These are phyloP conservation scores for Epizoanthus scotinus DNA, from an alignment of 92 coral and sea anemone species.

Conservation along the genomic window DNA sequence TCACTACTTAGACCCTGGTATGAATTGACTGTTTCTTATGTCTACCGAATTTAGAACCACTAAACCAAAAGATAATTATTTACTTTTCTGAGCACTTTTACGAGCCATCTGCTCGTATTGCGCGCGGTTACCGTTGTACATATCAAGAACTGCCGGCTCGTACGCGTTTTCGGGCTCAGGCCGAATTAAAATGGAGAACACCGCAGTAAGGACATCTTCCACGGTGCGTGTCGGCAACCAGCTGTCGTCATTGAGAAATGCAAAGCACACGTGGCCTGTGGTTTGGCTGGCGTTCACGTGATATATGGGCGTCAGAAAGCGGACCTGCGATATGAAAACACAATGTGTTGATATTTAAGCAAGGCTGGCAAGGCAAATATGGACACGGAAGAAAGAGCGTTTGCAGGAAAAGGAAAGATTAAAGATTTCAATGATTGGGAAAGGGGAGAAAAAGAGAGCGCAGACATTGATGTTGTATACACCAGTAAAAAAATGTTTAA, in stretches of 20 bases:
- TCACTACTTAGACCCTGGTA: no score
- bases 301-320: conserved; percentile 72
- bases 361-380: no score
- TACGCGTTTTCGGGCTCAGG: conserved; percentile 70
- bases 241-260: conserved; percentile 58
- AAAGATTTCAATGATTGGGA: no score
- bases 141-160: conserved; percentile 55
- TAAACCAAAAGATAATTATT: not conserved
- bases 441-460: no score
- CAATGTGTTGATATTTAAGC: no score
- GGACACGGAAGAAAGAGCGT: no score
- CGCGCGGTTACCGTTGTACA: conserved; percentile 30
- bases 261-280: conserved; percentile 83
- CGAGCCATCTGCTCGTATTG: conserved; percentile 61
- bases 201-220: conserved; percentile 69
- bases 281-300: conserved; percentile 76
- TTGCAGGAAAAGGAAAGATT: not conserved
- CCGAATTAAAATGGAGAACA: conserved; percentile 67
- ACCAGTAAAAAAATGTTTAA: no score
- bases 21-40: no score
- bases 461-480: no score
- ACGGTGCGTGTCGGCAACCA: conserved; percentile 83
- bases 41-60: no score
- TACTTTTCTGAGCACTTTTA: conserved; percentile 52
- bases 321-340: conserved; percentile 43